These are phyloP conservation scores for Armadillidium nasatum DNA, from an alignment of 1,140 invertebrate species.

Conservation along the genomic window DNA sequence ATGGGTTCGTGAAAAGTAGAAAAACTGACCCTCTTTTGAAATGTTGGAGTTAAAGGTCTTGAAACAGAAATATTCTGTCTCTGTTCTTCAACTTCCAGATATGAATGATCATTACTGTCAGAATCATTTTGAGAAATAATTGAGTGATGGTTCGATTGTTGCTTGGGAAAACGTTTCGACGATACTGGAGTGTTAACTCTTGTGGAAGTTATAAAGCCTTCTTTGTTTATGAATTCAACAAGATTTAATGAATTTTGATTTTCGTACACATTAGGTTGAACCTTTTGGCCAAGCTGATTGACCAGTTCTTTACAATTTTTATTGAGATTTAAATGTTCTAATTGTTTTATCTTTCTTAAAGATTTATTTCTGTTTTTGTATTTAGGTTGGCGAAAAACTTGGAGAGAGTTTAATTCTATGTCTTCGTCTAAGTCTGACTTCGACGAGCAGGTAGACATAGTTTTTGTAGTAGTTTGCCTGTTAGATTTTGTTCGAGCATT, in stretches of 20 bases:
- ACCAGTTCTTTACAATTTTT: background rate
- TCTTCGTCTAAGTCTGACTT: background rate
- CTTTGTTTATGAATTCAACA: background rate
- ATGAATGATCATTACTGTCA: background rate
- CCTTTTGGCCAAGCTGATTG: background rate
- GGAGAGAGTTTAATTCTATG: background rate
- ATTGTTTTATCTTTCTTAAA: background rate
- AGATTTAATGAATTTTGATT: background rate
- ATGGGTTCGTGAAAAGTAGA: background rate
- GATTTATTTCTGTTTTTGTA: background rate
- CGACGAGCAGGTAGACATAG: background rate
- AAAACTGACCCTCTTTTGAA: background rate
- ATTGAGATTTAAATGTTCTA: background rate
- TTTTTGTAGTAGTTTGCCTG: background rate
- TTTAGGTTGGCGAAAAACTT: conserved; percentile 1
- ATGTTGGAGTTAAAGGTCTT: background rate
- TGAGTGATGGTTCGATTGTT: background rate
- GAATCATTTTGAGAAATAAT: background rate
- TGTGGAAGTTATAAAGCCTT: background rate
- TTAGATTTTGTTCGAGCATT: background rate
- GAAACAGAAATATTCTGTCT: background rate
- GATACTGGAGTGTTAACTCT: background rate
- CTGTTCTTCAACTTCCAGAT: background rate
- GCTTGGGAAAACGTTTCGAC: background rate
- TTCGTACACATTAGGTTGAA: conserved; percentile 4